Evolutionary conservation across 2,113 vertebrate genomes (phyloP).

Genomic region (Hippocampus guttulatus): DNA sequence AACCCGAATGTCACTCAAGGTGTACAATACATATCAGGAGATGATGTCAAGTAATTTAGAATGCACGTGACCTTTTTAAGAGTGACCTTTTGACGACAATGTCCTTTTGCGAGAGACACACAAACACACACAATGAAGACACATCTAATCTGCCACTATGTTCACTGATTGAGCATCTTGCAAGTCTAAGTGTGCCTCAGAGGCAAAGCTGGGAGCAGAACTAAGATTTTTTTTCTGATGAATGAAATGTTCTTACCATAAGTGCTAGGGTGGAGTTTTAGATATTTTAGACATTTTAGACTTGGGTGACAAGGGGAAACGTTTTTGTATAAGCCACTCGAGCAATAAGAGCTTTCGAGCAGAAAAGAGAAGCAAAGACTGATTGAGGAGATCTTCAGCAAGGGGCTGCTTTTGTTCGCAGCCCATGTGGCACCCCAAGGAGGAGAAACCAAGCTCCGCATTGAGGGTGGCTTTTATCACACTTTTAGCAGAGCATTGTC

Average conservation of each 20-base stretch:
- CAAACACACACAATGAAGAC: background rate
- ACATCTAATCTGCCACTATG: background rate
- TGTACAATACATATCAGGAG: background rate
- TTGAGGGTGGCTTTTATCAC: conserved; percentile 41
- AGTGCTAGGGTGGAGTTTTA: background rate
- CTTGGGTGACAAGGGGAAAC: background rate
- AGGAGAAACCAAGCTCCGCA: conserved; percentile 13
- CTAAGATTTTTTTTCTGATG: background rate
- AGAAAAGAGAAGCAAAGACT: background rate
- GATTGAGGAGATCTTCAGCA: conserved; percentile 8
- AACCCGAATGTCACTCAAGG: background rate
- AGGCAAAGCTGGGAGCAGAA: background rate
- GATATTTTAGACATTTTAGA: conserved; percentile 2
- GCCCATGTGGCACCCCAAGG: conserved; percentile 3
- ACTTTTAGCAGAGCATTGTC: conserved; percentile 13
- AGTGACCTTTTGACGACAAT: background rate
- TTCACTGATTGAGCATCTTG: background rate
- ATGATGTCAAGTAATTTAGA: background rate
- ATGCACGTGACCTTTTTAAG: background rate
- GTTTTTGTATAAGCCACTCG: background rate
- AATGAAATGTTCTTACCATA: background rate
- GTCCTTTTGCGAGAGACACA: background rate
- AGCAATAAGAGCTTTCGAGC: background rate
- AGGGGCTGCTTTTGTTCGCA: conserved; percentile 13
- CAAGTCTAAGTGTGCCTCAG: background rate